Percentiles rank a stretch among this genome's conserved stretches.
phyloP scores from a whole-genome alignment of 2,888 invertebrate species.

The Heterodera filipjevi region DNA sequence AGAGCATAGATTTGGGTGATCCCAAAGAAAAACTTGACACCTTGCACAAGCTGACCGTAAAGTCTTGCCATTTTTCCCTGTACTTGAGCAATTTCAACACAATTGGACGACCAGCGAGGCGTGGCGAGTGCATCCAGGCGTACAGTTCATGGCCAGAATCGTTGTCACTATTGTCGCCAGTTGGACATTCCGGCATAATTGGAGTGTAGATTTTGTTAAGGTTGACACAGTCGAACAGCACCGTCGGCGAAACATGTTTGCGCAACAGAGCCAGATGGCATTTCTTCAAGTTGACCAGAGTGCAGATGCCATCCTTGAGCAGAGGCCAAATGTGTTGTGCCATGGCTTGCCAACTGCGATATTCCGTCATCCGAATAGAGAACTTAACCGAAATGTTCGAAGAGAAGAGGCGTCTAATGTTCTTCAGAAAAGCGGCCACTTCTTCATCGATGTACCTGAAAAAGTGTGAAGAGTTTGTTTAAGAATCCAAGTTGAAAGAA shows the following conservation, averaged over 20 bases:
- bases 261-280: background rate
- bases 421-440: background rate
- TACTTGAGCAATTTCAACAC: background rate
- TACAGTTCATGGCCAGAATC: background rate
- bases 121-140: background rate
- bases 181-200: background rate
- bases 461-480: background rate
- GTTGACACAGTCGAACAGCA: background rate
- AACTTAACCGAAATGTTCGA: background rate
- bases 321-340: background rate
- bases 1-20: background rate
- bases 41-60: background rate
- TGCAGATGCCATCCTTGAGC: background rate
- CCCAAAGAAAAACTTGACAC: background rate
- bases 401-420: background rate
- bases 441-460: background rate
- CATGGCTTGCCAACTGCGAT: background rate
- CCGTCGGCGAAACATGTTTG: background rate
- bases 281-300: background rate
- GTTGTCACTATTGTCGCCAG: background rate
- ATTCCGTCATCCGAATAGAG: background rate
- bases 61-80: background rate
- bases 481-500: background rate
- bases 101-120: background rate
- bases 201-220: background rate